These are phyloP conservation scores for Diplodus puntazzo DNA, from an alignment of 2,797 vertebrate species.

Conservation along the genomic window DNA sequence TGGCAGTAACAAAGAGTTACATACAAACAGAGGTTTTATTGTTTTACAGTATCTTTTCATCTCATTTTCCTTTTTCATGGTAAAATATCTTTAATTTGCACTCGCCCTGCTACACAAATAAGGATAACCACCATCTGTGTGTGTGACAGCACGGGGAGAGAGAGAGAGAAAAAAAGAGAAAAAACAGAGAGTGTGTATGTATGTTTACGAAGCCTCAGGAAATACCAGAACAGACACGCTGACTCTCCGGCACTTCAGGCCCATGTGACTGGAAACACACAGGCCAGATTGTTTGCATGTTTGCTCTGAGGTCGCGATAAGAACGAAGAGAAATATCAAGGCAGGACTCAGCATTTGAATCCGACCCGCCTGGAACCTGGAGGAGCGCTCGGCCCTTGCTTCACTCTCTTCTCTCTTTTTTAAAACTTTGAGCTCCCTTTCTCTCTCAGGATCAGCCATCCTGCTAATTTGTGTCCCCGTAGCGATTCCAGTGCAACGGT, in stretches of 20 bases:
- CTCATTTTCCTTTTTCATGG: neutral
- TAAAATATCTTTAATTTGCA: conserved; percentile 1
- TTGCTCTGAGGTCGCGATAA: conserved; percentile 74
- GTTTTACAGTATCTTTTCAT: neutral
- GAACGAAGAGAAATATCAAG: conserved; percentile 69
- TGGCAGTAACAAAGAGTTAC: neutral
- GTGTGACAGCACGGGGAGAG: conserved; percentile 3
- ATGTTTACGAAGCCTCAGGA: conserved; percentile 88
- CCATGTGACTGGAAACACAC: conserved; percentile 86
- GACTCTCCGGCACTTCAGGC: conserved; percentile 77
- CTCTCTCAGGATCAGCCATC: conserved; percentile 53
- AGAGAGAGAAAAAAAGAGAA: neutral
- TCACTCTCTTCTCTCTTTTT: conserved; percentile 36
- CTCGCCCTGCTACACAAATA: conserved; percentile 25
- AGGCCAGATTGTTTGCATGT: conserved; percentile 81
- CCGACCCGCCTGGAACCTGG: conserved; percentile 11
- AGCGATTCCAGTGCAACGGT: conserved; percentile 43
- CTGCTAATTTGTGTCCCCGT: conserved; percentile 53
- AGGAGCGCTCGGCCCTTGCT: conserved; percentile 24
- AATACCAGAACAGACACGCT: conserved; percentile 88
- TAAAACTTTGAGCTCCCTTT: conserved; percentile 29
- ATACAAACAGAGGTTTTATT: neutral
- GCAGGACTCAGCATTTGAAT: conserved; percentile 42
- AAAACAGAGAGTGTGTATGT: conserved; percentile 36
- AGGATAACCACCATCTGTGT: conserved; percentile 14